These are phyloP conservation scores for Clivina fossor DNA, from an alignment of 2,888 invertebrate genomes.

Conservation along the genomic window DNA sequence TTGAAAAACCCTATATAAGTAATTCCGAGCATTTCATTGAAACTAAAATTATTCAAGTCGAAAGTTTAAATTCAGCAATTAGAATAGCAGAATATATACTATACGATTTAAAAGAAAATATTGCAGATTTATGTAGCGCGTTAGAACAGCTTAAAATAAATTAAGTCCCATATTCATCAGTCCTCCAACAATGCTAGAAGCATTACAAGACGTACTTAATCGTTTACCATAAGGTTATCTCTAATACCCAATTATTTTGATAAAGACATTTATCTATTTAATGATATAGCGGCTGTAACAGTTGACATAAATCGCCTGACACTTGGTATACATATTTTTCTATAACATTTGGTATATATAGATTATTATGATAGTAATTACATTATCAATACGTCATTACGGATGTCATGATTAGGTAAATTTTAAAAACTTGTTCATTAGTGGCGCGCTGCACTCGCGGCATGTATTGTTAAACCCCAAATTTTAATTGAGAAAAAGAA, in stretches of 20 bases:
- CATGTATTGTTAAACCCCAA: too few species aligned
- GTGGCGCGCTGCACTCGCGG: too few species aligned
- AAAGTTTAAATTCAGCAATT: constrained; percentile 9
- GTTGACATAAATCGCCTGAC: too few species aligned
- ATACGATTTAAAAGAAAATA: constrained; percentile 6
- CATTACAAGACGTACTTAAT: neutral
- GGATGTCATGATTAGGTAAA: too few species aligned
- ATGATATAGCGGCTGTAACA: too few species aligned
- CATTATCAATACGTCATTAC: too few species aligned
- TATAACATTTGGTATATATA: too few species aligned
- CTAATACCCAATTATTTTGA: neutral
- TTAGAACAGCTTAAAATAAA: constrained; percentile 2
- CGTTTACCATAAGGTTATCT: neutral
- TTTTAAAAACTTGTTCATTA: too few species aligned
- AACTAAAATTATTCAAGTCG: neutral
- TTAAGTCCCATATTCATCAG: constrained; percentile 13
- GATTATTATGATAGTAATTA: too few species aligned
- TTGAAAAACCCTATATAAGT: too few species aligned
- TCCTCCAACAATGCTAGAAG: neutral
- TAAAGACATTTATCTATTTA: neutral
- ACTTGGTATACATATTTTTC: too few species aligned
- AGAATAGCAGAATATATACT: constrained; percentile 2
- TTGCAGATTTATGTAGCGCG: constrained; percentile 3
- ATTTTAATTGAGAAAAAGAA: too few species aligned
- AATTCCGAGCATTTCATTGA: neutral